Evolutionary conservation across 2,797 vertebrate genomes (phyloP), one percentile per base, ranked within the genome.

Genomic region (Valencia hispanica): DNA sequence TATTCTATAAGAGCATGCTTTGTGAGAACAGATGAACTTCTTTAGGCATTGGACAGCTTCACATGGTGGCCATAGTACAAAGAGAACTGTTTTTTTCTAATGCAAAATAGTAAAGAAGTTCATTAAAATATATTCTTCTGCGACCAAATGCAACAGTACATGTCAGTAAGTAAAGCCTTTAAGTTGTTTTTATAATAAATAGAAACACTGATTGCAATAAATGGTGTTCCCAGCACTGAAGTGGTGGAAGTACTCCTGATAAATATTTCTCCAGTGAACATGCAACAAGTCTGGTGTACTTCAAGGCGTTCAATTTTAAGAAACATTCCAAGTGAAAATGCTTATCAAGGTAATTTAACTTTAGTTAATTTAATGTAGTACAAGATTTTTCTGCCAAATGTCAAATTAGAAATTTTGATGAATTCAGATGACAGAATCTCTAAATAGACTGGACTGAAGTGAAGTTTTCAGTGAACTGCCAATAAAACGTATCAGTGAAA

Each of bases 1-100:
- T 75, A 86, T 85, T 77, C 79, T 79, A 90, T 86, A 78, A 81
- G 78, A 70, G 86, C 94, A 94, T 94, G 94, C 94, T 93, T 88
- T 17, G 86, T 88, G 89, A 90, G 91, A 87, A 90, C 84, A 92
- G 78, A 88, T 70, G 39, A 45, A 41, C 80, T 75, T 55, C 79
- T 83, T 57, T 20, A n/a, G 79, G 41, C 75, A 80, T 78, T 69
- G 77, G 84, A 39, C 63, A 48, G 76, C 72, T 81, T 48, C 65
- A 84, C 74, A 41, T 18, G 0, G 68, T 83, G 75, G 72, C 77
- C 25, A 72, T 75, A 69, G 68, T 70, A 36, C 86, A 71, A 79
- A 75, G 66, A 70, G 48, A 74, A 77, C 34, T 0, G 43, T 77
- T 48, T 63, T 80, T 79, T 30, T 80, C 70, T 55, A 59, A 53